phyloP scores from a whole-genome alignment of 2,888 invertebrate species.

The Kryphioiulus occultus region DNA sequence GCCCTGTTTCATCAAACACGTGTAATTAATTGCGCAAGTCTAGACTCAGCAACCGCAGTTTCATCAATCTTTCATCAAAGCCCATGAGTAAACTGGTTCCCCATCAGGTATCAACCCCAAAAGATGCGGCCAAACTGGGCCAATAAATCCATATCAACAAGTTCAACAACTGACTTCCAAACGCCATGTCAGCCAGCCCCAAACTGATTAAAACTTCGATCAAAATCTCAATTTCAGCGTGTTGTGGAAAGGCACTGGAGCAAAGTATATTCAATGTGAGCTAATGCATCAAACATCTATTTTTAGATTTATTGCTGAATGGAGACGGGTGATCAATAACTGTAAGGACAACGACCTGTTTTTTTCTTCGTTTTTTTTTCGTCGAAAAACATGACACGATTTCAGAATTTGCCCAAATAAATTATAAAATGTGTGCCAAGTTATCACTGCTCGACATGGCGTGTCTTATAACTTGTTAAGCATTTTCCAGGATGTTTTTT shows the following conservation, averaged over 20 bases:
- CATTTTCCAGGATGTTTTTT: not conserved
- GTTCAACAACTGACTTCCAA: not conserved
- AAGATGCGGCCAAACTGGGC: not conserved
- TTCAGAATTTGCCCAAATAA: not conserved
- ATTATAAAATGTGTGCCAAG: not conserved
- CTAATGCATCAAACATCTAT: not conserved
- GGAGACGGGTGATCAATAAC: not conserved
- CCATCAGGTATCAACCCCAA: not conserved
- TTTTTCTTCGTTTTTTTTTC: not conserved
- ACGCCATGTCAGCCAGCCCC: not conserved
- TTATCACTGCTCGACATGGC: not conserved
- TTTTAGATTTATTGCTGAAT: not conserved
- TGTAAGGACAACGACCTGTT: not conserved
- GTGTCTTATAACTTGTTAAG: not conserved
- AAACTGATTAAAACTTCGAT: not conserved
- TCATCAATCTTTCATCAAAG: not conserved
- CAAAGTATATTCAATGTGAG: not conserved
- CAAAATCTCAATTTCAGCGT: not conserved
- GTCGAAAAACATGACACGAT: not conserved
- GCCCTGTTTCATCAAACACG: not conserved
- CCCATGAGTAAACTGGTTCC: not conserved
- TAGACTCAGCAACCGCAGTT: not conserved
- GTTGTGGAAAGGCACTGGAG: not conserved
- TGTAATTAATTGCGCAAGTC: not conserved
- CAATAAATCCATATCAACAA: not conserved